These are phyloP conservation scores for Ophion obscuratus DNA, from an alignment of 2,888 invertebrate genomes.

Conservation along the genomic window DNA sequence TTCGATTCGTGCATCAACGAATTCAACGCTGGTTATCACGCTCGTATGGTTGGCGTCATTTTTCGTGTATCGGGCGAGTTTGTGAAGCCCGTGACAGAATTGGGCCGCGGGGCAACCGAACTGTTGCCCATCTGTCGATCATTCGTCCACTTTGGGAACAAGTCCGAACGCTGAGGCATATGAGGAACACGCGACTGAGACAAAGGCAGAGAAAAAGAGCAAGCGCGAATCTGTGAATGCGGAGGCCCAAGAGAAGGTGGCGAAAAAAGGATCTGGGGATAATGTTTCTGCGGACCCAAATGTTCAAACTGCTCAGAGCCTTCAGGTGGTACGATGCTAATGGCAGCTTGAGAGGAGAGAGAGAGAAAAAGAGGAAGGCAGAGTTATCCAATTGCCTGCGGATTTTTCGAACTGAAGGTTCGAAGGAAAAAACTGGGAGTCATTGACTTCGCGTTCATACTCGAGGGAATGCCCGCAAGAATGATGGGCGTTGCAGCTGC, in stretches of 20 bases:
- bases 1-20: slow-evolving; percentile 55
- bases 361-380: background rate
- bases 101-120: slow-evolving; percentile 64
- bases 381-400: slow-evolving; percentile 55
- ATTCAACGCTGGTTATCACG: slow-evolving; percentile 59
- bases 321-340: slow-evolving; percentile 46
- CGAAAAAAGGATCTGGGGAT: slow-evolving; percentile 59
- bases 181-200: slow-evolving; percentile 6
- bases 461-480: background rate
- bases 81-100: slow-evolving; percentile 51
- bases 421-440: slow-evolving; percentile 25
- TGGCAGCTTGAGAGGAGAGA: slow-evolving; percentile 46
- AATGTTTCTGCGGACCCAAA: slow-evolving; percentile 62
- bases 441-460: slow-evolving; percentile 48
- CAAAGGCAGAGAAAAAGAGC: slow-evolving; percentile 19
- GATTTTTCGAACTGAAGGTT: slow-evolving; percentile 18
- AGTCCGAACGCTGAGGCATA: slow-evolving; percentile 42
- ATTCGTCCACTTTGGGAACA: slow-evolving; percentile 65
- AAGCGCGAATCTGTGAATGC: background rate
- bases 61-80: slow-evolving; percentile 48
- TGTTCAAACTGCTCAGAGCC: slow-evolving; percentile 59
- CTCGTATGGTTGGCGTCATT: slow-evolving; percentile 9
- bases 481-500: background rate
- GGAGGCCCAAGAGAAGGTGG: slow-evolving; percentile 9
- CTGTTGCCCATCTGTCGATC: slow-evolving; percentile 71